Evolutionary conservation across 92 coral and sea anemone species (phyloP).

Genomic region (Zoanthus sansibaricus): DNA sequence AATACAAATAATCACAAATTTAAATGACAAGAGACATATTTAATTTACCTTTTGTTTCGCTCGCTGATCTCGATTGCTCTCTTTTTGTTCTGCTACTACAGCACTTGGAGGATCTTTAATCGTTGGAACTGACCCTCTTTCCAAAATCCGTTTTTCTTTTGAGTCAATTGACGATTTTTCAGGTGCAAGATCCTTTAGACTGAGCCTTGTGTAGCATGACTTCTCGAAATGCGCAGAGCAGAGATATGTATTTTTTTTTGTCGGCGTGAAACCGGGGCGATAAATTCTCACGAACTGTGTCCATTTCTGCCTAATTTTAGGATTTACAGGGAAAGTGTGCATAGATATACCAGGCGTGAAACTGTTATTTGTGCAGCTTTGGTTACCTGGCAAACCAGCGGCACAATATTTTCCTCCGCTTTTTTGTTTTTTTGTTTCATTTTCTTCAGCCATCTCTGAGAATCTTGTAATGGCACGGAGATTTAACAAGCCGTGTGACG

Average conservation of each 20-base stretch:
- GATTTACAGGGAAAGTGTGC: too few relatives aligned
- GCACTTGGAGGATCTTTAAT: neutral
- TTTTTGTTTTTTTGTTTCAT: too few relatives aligned
- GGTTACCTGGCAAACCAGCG: too few relatives aligned
- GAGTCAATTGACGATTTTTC: neutral
- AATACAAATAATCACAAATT: neutral
- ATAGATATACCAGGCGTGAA: too few relatives aligned
- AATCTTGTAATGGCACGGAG: too few relatives aligned
- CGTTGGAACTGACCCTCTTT: neutral
- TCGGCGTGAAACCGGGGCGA: neutral
- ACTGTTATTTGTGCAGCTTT: too few relatives aligned
- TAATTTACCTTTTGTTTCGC: neutral
- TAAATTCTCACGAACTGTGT: too few relatives aligned
- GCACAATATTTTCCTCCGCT: too few relatives aligned
- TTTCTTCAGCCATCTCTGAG: too few relatives aligned
- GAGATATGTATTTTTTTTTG: neutral
- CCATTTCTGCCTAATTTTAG: too few relatives aligned
- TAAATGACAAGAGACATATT: neutral
- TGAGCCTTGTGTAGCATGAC: neutral
- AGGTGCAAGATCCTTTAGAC: neutral
- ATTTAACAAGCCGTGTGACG: too few relatives aligned
- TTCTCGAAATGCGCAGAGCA: neutral
- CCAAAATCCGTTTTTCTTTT: neutral
- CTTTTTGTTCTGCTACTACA: neutral
- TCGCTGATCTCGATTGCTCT: neutral